phyloP scores from a whole-genome alignment of 2,797 vertebrate genomes.

The Gymnopithys bicolor region DNA sequence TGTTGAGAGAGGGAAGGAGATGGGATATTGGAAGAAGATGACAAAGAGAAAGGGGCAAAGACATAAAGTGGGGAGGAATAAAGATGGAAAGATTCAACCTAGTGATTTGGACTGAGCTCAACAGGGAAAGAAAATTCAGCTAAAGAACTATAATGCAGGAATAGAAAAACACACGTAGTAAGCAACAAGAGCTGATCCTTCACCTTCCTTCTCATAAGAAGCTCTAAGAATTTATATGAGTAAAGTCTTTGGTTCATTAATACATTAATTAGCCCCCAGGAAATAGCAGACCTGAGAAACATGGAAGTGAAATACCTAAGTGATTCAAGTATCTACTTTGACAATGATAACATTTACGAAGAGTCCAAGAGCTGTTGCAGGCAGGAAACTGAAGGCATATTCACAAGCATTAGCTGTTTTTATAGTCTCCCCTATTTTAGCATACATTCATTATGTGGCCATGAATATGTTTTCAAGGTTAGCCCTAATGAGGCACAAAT shows the following conservation, averaged over 20 bases:
- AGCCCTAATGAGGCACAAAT: not conserved
- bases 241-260: not conserved
- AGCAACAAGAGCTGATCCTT: not conserved
- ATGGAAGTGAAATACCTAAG: not conserved
- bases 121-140: not conserved
- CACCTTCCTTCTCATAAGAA: not conserved
- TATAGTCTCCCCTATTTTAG: not conserved
- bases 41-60: not conserved
- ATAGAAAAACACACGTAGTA: not conserved
- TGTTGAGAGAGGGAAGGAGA: not conserved
- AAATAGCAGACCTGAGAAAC: not conserved
- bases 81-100: not conserved
- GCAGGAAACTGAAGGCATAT: not conserved
- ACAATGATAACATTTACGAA: not conserved
- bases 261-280: not conserved
- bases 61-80: not conserved
- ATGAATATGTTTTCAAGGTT: not conserved
- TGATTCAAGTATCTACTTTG: not conserved
- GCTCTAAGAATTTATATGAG: not conserved
- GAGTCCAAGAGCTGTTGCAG: not conserved
- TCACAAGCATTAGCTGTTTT: not conserved
- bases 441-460: not conserved
- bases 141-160: not conserved
- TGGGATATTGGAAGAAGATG: not conserved
- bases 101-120: not conserved